These are phyloP conservation scores for Tetranychus truncatus DNA, from an alignment of 2,888 invertebrate genomes.

Conservation along the genomic window DNA sequence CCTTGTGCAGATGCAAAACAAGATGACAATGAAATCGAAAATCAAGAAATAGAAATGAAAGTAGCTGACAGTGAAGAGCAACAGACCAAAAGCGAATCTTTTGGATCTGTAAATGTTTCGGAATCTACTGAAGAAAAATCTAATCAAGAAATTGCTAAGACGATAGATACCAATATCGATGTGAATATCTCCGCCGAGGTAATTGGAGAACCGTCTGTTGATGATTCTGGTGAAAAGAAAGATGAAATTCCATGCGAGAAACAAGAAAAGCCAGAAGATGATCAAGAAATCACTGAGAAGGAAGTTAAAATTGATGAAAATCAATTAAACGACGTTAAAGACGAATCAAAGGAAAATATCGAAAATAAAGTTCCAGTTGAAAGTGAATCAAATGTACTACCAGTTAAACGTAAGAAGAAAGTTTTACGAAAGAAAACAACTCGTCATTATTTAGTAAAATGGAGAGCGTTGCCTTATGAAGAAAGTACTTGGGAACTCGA, in stretches of 20 bases:
- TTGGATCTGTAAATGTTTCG: too few species aligned
- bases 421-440: slow-evolving; percentile 7
- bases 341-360: too few species aligned
- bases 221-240: neutral
- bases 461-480: slow-evolving; percentile 90
- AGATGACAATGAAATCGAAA: too few species aligned
- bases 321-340: too few species aligned
- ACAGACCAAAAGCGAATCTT: too few species aligned
- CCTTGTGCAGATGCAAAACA: neutral
- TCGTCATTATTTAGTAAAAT: slow-evolving; percentile 80
- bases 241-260: too few species aligned
- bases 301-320: too few species aligned
- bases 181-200: neutral
- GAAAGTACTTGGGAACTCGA: slow-evolving; percentile 98
- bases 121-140: too few species aligned
- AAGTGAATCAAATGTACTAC: slow-evolving; percentile 2
- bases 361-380: neutral
- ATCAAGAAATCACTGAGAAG: too few species aligned
- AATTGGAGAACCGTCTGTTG: neutral
- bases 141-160: too few species aligned
- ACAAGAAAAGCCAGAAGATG: too few species aligned
- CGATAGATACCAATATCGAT: neutral
- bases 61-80: neutral
- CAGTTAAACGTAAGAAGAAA: slow-evolving; percentile 9
- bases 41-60: neutral